Percentiles rank a stretch among this genome's conserved stretches.
Conservation (phyloP, 1,140 invertebrate genomes). For the Nasonia longicornis region DNA sequence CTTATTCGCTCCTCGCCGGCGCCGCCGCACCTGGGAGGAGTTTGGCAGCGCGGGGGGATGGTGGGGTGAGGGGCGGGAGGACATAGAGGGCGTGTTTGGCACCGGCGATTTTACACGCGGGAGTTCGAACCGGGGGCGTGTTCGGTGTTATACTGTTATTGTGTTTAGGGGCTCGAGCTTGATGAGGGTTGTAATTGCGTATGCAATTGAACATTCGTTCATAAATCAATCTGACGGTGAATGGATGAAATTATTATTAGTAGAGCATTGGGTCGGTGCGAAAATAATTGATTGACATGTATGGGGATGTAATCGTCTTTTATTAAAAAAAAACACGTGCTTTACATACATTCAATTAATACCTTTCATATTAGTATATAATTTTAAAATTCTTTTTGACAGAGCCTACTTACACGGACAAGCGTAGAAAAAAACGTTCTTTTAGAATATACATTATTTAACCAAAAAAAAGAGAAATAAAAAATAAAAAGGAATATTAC, state of each 20-base stretch:
- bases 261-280: too few species aligned
- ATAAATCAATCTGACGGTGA: too few species aligned
- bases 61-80: not conserved
- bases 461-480: slow-evolving; percentile 18
- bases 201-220: too few species aligned
- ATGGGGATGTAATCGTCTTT: slow-evolving; percentile 38
- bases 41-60: not conserved
- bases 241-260: too few species aligned
- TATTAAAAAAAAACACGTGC: slow-evolving; percentile 40
- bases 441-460: slow-evolving; percentile 34
- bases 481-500: slow-evolving; percentile 30
- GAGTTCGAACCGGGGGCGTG: not conserved
- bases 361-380: slow-evolving; percentile 29
- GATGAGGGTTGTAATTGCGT: too few species aligned
- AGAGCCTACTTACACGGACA: slow-evolving; percentile 35
- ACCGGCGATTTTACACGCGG: not conserved
- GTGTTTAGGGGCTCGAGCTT: not conserved
- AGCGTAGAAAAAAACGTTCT: slow-evolving; percentile 32
- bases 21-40: slow-evolving; percentile 12
- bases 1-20: not conserved
- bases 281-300: not conserved
- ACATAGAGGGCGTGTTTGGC: not conserved
- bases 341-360: slow-evolving; percentile 42
- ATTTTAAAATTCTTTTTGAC: slow-evolving; percentile 32
- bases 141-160: not conserved